Conservation (phyloP, 1,140 invertebrate species). For the Heterodera schachtii region DNA sequence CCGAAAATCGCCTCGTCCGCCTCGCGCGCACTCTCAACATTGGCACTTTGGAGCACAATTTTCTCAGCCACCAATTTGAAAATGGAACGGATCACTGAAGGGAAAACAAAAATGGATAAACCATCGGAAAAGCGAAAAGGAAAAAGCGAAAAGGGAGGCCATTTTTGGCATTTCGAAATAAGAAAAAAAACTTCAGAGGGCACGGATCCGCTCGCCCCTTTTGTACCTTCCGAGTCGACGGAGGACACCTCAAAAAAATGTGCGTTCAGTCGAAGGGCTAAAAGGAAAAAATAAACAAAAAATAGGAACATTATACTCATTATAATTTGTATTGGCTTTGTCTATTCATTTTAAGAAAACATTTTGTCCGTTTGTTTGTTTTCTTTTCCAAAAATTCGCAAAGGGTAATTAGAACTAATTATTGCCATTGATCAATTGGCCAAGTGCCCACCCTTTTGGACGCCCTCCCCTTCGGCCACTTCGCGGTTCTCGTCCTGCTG, state of each 20-base stretch:
- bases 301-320: too few species aligned
- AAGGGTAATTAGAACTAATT: too few species aligned
- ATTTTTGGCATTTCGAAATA: too few species aligned
- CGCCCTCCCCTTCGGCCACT: slow-evolving; percentile 96
- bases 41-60: slow-evolving; percentile 2
- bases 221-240: slow-evolving; percentile 29
- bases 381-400: too few species aligned
- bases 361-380: too few species aligned
- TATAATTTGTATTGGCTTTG: too few species aligned
- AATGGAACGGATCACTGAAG: slow-evolving; percentile 9
- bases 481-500: slow-evolving; percentile 92
- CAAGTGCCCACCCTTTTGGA: slow-evolving; percentile 4
- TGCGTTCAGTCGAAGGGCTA: slow-evolving; percentile 25
- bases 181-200: too few species aligned
- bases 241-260: slow-evolving; percentile 30
- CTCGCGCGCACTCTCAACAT: neutral
- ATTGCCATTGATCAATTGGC: neutral
- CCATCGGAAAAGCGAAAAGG: too few species aligned
- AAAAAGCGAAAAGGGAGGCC: too few species aligned
- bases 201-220: neutral
- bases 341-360: too few species aligned
- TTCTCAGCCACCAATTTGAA: slow-evolving; percentile 4
- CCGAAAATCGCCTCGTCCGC: neutral
- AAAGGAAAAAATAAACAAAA: too few species aligned
- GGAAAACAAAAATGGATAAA: too few species aligned